Evolutionary conservation across 2,888 invertebrate species (phyloP), one percentile per base, ranked within the genome.

Genomic region (Lottia gigantea): DNA sequence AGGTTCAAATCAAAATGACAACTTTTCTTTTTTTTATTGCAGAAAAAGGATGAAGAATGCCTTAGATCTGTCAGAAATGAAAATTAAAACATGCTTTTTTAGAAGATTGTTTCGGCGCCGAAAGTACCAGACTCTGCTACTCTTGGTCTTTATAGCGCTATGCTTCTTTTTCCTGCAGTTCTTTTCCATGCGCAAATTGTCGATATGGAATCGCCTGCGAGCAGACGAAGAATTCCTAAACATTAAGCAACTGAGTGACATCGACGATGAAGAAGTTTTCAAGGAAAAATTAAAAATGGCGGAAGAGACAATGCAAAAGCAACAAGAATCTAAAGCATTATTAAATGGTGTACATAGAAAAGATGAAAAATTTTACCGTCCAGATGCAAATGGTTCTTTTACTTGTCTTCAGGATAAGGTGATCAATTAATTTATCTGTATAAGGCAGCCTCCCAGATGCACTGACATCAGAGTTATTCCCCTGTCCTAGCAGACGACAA

Each of bases 91-190:
- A 40, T 40, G 40, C 7, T n/a, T 8, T 40, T 40, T 40, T 40
- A 40, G 40, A 40, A 40, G 40, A 11, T 40, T 40, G 7, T 40
- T 40, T 40, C 40, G 40, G 40, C 40, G 40, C 11, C 40, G 73
- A 49, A 74, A 73, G 67, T 67, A 72, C 55, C 64, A 67, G 23
- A 72, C 72, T n/a, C 49, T 76, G 16, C 64, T 46, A 6, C 46
- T 73, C 16, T 49, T 76, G 26, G 63, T 62, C 2, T 45, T 68
- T 7, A 69, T 71, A 8, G 72, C 67, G 2, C 19, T 71, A 14
- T 46, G 72, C 7, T 76, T 72, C 64, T 72, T 72, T 49, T 61
- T 76, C 15, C 70, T 76, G 19, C 76, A 76, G 66, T 72, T 71
- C 49, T 71, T 76, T 25, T 72, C 72, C 8, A 61, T 74, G 12